A percentile compares a stretch with the other conserved stretches of the same genome.
phyloP scores from a whole-genome alignment of 2,888 invertebrate species.

The Chloroclystis v-ata region DNA sequence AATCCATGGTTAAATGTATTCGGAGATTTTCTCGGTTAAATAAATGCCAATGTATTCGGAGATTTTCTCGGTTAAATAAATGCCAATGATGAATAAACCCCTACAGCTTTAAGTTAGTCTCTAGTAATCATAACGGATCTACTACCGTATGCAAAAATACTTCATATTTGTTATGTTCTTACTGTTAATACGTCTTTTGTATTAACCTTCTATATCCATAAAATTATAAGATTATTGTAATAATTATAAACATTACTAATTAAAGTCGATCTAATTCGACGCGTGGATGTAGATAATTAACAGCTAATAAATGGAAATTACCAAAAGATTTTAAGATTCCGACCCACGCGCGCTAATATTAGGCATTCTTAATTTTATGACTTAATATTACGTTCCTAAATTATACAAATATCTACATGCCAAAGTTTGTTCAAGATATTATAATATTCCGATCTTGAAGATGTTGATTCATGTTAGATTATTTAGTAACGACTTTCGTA shows the following conservation, averaged over 20 bases:
- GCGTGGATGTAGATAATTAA: constrained; percentile 24
- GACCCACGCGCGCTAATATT: too few relatives aligned
- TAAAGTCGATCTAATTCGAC: constrained; percentile 23
- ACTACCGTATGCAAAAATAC: too few relatives aligned
- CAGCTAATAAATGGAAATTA: constrained; percentile 22
- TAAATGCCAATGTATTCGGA: constrained; percentile 21
- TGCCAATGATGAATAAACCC: constrained; percentile 17
- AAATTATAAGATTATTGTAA: too few relatives aligned
- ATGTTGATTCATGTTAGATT: too few relatives aligned
- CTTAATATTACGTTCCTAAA: constrained; percentile 9
- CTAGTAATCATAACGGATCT: too few relatives aligned
- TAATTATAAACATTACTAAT: constrained; percentile 18
- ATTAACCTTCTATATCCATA: too few relatives aligned
- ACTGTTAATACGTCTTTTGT: too few relatives aligned
- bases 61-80: constrained; percentile 22
- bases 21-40: constrained; percentile 22
- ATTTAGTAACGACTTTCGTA: not conserved
- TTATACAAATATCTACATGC: not conserved
- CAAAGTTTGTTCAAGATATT: not conserved
- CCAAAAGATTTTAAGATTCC: constrained; percentile 20
- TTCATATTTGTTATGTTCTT: too few relatives aligned
- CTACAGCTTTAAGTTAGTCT: too few relatives aligned
- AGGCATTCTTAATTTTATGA: too few relatives aligned
- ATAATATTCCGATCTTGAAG: too few relatives aligned
- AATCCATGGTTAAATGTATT: constrained; percentile 29